Evolutionary conservation across 2,797 vertebrate genomes (phyloP), one percentile per base, ranked within the genome.

Genomic region (Gymnocypris eckloni): DNA sequence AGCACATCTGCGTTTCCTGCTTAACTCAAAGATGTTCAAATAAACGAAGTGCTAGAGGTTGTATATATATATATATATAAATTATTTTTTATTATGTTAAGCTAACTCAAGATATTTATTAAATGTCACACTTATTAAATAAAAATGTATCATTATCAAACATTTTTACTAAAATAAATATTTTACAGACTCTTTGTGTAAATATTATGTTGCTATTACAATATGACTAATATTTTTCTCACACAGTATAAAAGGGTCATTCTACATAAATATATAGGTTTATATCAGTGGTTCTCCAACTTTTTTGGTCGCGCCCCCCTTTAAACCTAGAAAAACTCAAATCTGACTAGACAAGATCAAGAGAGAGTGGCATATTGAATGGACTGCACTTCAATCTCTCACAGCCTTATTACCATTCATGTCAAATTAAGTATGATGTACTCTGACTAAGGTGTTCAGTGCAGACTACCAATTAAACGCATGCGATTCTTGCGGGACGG

Each of bases 381-480:
- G n/a, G 8, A 66, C 25, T 48, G 25, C 33, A 33, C 59, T 66
- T 79, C 59, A 66, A 5, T 50, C 61, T 67, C 79, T 33, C 43
- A 50, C 25, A 61, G 56, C 39, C 77, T 79, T n/a, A 61, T 64
- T 79, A 45, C 43, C 3, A 48, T 48, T 48, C 59, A 80, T 22
- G 59, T 79, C 78, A 80, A 66, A 66, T 33, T 48, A 67, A 33
- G 6, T 6, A 37, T 48, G 25, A 33, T 6, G 0, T 50, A 80
- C 43, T 67, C 45, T 9, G 59, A 76, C 72, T 67, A 73, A 28
- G 22, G 56, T 79, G 39, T 79, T 28, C 4, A 4, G 9, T 28
- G 16, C 54, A 45, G 77, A 45, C 71, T 73, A 45, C 16, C 67
- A 45, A 67, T 39, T 52, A 84, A 50, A 66, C n/a, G 4, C 73